Conservation (phyloP, 2,113 vertebrate genomes). For the Eudyptes chrysolophus region DNA sequence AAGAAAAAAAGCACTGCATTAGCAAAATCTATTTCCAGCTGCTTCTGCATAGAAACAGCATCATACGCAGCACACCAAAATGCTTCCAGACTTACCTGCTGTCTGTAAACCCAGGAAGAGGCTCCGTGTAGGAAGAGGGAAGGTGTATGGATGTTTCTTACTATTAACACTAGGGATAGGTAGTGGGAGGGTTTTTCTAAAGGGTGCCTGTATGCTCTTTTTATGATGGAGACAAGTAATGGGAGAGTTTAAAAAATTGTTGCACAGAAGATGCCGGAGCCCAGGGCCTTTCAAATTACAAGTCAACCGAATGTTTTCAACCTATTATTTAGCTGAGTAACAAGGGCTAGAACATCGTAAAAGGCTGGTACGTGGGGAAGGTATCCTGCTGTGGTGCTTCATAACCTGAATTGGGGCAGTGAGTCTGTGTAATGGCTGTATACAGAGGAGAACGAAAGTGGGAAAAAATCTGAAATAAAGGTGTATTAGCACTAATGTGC, state of each 20-base stretch:
- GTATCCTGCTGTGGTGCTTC: neutral
- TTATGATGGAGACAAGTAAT: neutral
- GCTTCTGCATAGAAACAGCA: neutral
- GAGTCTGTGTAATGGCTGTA: neutral
- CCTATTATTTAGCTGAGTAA: neutral
- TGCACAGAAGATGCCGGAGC: neutral
- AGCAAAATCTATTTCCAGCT: conserved; percentile 47
- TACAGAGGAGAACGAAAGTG: neutral
- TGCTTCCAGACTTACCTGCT: neutral
- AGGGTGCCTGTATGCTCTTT: neutral
- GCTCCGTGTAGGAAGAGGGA: neutral
- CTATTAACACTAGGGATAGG: neutral
- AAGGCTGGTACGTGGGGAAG: neutral
- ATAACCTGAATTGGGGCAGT: neutral
- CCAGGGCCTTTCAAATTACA: neutral
- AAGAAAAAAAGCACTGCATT: conserved; percentile 29
- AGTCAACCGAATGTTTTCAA: neutral
- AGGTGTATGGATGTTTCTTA: neutral
- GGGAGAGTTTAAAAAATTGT: neutral
- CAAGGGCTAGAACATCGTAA: neutral
- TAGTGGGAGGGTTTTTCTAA: neutral
- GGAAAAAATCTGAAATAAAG: neutral
- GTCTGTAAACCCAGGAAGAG: neutral
- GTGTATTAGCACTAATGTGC: neutral
- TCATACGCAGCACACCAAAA: neutral